These are phyloP conservation scores for Achroia grisella DNA, from an alignment of 1,140 invertebrate genomes.

Conservation along the genomic window DNA sequence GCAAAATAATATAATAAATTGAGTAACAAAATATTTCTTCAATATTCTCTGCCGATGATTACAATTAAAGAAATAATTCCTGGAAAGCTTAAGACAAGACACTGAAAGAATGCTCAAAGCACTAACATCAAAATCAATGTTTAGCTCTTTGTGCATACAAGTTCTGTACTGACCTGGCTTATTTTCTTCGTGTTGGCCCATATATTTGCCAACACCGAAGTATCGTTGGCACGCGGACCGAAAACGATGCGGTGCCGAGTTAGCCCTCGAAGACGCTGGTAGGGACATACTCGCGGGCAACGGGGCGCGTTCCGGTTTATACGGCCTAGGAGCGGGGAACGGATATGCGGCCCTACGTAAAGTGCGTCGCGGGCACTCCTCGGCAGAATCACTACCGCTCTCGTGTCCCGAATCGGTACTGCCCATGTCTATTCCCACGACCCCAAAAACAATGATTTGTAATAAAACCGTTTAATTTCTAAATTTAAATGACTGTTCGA, in stretches of 20 bases:
- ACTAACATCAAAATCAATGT: no score
- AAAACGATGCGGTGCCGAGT: neutral
- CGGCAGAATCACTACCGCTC: neutral
- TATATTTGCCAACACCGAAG: neutral
- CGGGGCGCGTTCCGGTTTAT: neutral
- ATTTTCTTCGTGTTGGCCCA: neutral
- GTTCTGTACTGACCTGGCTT: neutral
- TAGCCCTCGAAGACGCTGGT: neutral
- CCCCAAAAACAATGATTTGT: neutral
- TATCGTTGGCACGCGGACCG: neutral
- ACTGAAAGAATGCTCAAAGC: no score
- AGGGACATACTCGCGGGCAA: neutral
- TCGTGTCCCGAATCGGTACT: conserved; percentile 21
- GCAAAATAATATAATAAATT: no score
- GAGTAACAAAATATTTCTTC: no score
- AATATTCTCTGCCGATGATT: no score
- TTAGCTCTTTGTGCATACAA: no score
- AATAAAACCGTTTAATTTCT: no score
- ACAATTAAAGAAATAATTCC: no score
- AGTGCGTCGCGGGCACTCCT: neutral
- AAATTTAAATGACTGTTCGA: no score
- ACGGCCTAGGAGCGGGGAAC: neutral
- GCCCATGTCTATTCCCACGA: conserved; percentile 32
- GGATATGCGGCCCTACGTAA: neutral
- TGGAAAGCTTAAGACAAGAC: no score